A percentile compares a stretch with the other conserved stretches of the same genome.
phyloP scores from a whole-genome alignment of 1,140 invertebrate genomes.

The Bombus sylvicola region DNA sequence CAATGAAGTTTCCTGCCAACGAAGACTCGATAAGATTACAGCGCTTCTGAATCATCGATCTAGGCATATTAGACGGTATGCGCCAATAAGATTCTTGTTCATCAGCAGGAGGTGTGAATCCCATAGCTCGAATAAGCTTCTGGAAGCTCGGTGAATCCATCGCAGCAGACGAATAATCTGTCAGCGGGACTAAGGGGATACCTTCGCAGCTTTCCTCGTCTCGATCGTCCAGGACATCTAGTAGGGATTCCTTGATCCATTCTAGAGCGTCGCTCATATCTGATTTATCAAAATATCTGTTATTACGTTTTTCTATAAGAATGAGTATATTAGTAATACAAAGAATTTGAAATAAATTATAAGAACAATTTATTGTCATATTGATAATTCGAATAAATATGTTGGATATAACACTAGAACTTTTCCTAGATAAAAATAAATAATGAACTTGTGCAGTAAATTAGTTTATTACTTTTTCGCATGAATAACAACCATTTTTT shows the following conservation, averaged over 20 bases:
- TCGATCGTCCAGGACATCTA: slow-evolving; percentile 85
- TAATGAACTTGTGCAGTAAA: no score
- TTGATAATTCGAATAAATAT: no score
- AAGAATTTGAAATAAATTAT: no score
- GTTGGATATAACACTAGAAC: no score
- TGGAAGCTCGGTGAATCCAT: slow-evolving; percentile 85
- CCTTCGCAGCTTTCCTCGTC: slow-evolving; percentile 84
- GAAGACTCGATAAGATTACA: slow-evolving; percentile 78
- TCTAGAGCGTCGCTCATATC: slow-evolving; percentile 83
- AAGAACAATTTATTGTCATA: no score
- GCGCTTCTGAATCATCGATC: slow-evolving; percentile 80
- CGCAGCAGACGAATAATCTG: slow-evolving; percentile 83
- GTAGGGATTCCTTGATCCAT: slow-evolving; percentile 85
- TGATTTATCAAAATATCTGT: slow-evolving; percentile 58
- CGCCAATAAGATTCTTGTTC: slow-evolving; percentile 86
- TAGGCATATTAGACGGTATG: slow-evolving; percentile 83
- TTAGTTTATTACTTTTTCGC: no score
- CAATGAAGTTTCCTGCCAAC: slow-evolving; percentile 78
- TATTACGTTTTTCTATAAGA: neutral
- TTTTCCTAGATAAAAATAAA: no score
- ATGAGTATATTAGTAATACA: no score
- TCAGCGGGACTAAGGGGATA: slow-evolving; percentile 87
- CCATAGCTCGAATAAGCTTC: slow-evolving; percentile 84
- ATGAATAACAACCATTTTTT: no score
- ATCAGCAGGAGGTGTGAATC: slow-evolving; percentile 84